Conservation (phyloP, 2,888 invertebrate species). For the Laothoe populi region DNA sequence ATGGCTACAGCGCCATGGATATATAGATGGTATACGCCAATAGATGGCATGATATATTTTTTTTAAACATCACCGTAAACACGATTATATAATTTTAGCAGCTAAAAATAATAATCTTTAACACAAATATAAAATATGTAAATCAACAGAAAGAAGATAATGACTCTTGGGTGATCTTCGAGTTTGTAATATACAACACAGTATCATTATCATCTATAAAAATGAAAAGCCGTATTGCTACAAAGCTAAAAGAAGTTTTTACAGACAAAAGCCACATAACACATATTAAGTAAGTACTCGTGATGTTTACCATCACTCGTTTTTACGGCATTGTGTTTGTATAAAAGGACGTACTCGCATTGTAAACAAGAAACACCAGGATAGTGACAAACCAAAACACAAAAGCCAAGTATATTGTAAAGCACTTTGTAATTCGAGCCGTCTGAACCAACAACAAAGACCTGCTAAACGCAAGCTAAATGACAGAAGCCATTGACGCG, state of each 20-base stretch:
- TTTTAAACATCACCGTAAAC: too few species aligned
- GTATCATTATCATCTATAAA: too few species aligned
- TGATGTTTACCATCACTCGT: slow-evolving; percentile 4
- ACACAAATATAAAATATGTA: too few species aligned
- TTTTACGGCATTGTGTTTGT: slow-evolving; percentile 2
- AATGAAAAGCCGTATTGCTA: neutral
- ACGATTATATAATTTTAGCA: too few species aligned
- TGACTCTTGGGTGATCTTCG: too few species aligned
- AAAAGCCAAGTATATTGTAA: slow-evolving; percentile 13
- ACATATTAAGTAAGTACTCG: neutral
- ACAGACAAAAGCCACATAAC: neutral
- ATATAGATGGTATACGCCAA: too few species aligned
- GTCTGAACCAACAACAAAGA: neutral
- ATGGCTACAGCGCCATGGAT: too few species aligned
- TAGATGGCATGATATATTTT: too few species aligned
- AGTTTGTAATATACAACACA: too few species aligned
- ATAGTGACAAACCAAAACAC: neutral
- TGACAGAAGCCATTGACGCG: slow-evolving; percentile 3
- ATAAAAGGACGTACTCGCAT: neutral
- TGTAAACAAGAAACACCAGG: slow-evolving; percentile 4
- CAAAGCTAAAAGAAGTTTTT: neutral
- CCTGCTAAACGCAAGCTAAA: neutral
- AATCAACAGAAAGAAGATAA: too few species aligned
- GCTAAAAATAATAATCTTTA: too few species aligned
- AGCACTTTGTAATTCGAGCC: neutral